phyloP scores from a whole-genome alignment of 1,140 invertebrate genomes.

The Periplaneta americana region DNA sequence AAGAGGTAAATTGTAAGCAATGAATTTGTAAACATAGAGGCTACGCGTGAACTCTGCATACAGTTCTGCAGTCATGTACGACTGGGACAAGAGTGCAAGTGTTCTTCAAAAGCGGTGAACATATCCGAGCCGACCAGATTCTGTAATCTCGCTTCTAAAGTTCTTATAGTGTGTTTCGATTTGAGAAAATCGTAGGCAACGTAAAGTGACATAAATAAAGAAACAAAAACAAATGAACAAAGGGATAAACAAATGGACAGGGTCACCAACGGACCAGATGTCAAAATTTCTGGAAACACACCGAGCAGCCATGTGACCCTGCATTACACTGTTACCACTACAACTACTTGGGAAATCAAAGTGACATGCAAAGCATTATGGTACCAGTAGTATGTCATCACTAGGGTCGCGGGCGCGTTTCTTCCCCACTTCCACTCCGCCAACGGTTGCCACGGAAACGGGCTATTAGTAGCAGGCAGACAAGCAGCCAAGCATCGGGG shows the following conservation, averaged over 20 bases:
- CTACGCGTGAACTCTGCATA: not conserved
- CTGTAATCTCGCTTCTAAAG: too few relatives aligned
- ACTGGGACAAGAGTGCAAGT: not conserved
- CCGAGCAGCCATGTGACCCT: conserved; percentile 29
- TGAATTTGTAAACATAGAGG: not conserved
- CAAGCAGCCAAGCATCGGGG: conserved; percentile 36
- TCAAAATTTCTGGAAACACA: not conserved
- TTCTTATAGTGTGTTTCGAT: too few relatives aligned
- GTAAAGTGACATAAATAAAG: too few relatives aligned
- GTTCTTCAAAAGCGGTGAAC: not conserved
- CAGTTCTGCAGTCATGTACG: not conserved
- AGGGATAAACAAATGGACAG: too few relatives aligned
- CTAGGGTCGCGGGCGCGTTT: conserved; percentile 76
- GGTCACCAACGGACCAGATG: not conserved
- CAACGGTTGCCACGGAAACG: conserved; percentile 46
- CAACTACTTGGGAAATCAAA: conserved; percentile 22
- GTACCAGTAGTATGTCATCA: conserved; percentile 90
- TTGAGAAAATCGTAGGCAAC: too few relatives aligned
- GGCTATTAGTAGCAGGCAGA: conserved; percentile 46
- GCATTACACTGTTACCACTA: conserved; percentile 20
- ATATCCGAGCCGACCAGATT: too few relatives aligned
- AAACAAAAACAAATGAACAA: too few relatives aligned
- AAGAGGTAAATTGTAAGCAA: not conserved
- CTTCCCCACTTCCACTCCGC: conserved; percentile 70
- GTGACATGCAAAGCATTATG: conserved; percentile 48